Conservation (phyloP, 2,888 invertebrate species). For the Lasioglossum leucozonium region DNA sequence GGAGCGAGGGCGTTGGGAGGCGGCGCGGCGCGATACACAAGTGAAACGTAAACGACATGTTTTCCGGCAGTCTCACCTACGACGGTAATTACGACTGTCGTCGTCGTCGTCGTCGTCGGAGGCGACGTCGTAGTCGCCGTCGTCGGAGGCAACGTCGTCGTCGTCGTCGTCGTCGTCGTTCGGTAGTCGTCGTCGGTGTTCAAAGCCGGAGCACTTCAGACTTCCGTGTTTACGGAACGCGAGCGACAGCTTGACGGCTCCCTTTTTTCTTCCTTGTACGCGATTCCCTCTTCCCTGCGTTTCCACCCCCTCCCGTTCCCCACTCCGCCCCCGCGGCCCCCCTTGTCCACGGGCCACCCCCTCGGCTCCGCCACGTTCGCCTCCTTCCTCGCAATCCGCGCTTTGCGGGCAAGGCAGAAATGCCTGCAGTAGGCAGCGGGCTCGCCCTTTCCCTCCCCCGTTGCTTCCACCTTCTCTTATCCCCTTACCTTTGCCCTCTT, state of each 20-base stretch:
- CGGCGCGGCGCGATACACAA: not conserved
- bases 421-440: slow-evolving; percentile 28
- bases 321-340: not conserved
- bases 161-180: slow-evolving; percentile 43
- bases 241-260: slow-evolving; percentile 65
- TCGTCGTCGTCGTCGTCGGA: slow-evolving; percentile 19
- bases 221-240: slow-evolving; percentile 73
- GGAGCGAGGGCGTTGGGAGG: not conserved
- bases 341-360: not conserved
- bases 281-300: slow-evolving; percentile 47
- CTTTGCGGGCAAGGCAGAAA: slow-evolving; percentile 48
- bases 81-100: slow-evolving; percentile 51
- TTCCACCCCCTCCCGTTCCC: too few species aligned
- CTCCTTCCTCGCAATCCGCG: slow-evolving; percentile 47
- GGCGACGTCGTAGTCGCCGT: slow-evolving; percentile 11
- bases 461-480: slow-evolving; percentile 31
- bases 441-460: slow-evolving; percentile 3
- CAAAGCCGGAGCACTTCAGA: slow-evolving; percentile 63
- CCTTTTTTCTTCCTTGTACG: slow-evolving; percentile 60
- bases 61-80: slow-evolving; percentile 33
- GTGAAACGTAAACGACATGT: slow-evolving; percentile 37
- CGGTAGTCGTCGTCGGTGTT: slow-evolving; percentile 59
- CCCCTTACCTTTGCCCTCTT: slow-evolving; percentile 52
- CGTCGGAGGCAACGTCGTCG: slow-evolving; percentile 25
- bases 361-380: slow-evolving; percentile 16